Conservation (phyloP, 2,888 invertebrate genomes). For the Halictus quadricinctus region DNA sequence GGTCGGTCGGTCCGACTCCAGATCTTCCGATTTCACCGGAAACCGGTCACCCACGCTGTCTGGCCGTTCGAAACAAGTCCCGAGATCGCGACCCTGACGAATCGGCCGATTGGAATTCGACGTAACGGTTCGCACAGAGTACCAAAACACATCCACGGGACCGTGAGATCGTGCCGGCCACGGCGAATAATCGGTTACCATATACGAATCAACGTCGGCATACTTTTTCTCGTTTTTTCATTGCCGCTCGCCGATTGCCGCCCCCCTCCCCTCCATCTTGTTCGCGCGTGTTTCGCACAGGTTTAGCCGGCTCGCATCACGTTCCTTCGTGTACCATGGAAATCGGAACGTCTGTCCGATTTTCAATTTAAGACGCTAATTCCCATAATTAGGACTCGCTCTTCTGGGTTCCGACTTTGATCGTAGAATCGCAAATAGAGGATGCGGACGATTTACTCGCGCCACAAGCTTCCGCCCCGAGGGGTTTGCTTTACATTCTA, state of each 20-base stretch:
- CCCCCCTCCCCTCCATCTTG: no score
- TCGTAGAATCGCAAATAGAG: not conserved
- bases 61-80: not conserved
- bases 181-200: conserved; percentile 52
- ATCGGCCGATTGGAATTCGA: conserved; percentile 68
- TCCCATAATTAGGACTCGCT: not conserved
- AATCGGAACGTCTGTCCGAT: not conserved
- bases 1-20: not conserved
- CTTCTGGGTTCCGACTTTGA: not conserved
- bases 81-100: conserved; percentile 38
- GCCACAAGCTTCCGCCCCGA: not conserved
- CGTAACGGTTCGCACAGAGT: conserved; percentile 69
- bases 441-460: not conserved
- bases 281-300: conserved; percentile 14
- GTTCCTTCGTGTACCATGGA: not conserved
- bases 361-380: conserved; percentile 21
- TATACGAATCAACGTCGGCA: conserved; percentile 44
- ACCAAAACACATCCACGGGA: conserved; percentile 64
- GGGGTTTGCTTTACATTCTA: not conserved
- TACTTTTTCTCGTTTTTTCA: conserved; percentile 44
- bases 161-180: conserved; percentile 35
- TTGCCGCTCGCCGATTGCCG: conserved; percentile 7
- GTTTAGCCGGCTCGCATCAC: not conserved
- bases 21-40: conserved; percentile 30
- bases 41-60: conserved; percentile 47